Conservation (phyloP, 2,797 vertebrate species). For the Kryptopterus vitreolus region DNA sequence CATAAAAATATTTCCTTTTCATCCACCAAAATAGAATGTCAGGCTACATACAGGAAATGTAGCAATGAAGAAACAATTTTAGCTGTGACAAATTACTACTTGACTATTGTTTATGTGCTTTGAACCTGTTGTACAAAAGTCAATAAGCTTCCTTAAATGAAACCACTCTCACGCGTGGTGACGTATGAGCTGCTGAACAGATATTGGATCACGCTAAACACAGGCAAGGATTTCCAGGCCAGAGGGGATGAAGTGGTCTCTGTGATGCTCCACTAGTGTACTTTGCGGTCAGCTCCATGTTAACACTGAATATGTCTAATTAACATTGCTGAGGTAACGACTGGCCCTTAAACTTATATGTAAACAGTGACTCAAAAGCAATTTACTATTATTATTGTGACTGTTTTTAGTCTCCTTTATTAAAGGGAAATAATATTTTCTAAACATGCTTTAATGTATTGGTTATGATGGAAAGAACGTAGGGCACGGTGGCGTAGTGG, state of each 20-base stretch:
- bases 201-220: conserved; percentile 78
- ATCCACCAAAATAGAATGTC: not conserved
- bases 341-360: conserved; percentile 45
- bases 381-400: conserved; percentile 57
- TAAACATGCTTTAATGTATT: conserved; percentile 43
- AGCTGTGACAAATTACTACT: conserved; percentile 32
- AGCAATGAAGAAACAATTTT: conserved; percentile 34
- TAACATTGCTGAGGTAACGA: conserved; percentile 55
- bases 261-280: conserved; percentile 50
- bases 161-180: conserved; percentile 64
- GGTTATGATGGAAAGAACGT: too few relatives aligned
- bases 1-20: not conserved
- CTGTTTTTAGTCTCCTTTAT: conserved; percentile 36
- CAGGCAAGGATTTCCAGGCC: conserved; percentile 68
- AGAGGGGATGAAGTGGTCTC: conserved; percentile 56
- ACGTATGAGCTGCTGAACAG: conserved; percentile 71
- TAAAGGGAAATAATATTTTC: conserved; percentile 8
- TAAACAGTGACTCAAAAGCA: conserved; percentile 52
- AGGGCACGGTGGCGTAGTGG: too few relatives aligned
- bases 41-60: not conserved
- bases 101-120: conserved; percentile 18
- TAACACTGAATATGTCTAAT: conserved; percentile 37
- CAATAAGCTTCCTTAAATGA: conserved; percentile 69
- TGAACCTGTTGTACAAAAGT: conserved; percentile 61
- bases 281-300: conserved; percentile 48